These are phyloP conservation scores for Aegotheles bennettii DNA, from an alignment of 2,113 vertebrate genomes.

Conservation along the genomic window DNA sequence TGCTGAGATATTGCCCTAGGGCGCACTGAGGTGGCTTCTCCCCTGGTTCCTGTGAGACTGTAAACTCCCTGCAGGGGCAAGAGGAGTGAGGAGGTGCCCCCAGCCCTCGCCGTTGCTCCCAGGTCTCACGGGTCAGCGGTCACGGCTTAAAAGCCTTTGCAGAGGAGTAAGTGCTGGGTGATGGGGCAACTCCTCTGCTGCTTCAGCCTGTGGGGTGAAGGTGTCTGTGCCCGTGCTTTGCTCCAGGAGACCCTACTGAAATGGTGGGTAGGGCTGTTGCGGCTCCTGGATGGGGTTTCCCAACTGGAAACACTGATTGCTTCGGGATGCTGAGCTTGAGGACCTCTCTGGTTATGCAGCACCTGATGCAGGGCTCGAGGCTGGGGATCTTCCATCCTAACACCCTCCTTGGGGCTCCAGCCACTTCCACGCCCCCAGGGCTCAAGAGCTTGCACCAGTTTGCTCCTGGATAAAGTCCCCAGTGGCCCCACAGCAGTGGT, in stretches of 20 bases:
- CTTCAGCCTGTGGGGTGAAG: neutral
- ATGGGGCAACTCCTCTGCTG: neutral
- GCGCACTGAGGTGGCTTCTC: neutral
- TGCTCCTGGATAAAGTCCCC: neutral
- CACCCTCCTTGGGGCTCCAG: neutral
- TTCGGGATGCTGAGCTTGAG: neutral
- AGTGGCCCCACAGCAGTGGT: rapidly evolving
- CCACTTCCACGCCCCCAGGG: rapidly evolving
- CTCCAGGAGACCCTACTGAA: rapidly evolving
- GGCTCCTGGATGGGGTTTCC: neutral
- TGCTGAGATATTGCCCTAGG: neutral
- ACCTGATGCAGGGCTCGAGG: rapidly evolving
- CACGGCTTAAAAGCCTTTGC: neutral
- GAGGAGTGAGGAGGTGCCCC: neutral
- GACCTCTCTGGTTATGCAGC: neutral
- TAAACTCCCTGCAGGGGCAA: neutral
- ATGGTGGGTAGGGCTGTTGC: rapidly evolving
- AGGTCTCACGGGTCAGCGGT: rapidly evolving
- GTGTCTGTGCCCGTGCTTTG: rapidly evolving
- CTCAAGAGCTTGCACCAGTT: neutral
- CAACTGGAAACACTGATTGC: neutral
- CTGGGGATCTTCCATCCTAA: neutral
- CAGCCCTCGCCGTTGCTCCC: rapidly evolving
- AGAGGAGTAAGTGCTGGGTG: neutral
- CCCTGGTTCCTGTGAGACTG: neutral